Percentiles rank a stretch among this genome's conserved stretches.
phyloP scores from a whole-genome alignment of 1,140 invertebrate genomes.

The Tribolium castaneum region DNA sequence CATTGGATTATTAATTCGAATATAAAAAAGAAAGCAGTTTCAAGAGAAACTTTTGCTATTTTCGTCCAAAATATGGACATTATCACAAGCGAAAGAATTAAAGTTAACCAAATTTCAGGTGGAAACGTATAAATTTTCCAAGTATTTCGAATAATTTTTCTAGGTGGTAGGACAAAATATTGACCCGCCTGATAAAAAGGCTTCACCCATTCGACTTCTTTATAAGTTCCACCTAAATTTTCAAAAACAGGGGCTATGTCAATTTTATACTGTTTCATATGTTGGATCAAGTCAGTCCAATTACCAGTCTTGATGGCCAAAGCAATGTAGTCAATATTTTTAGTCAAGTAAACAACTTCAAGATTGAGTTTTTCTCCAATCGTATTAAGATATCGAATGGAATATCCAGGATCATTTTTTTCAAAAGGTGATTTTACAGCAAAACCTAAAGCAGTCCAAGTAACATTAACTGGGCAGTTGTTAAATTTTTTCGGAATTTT shows the following conservation, averaged over 20 bases:
- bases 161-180: background rate
- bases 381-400: background rate
- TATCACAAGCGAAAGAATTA: background rate
- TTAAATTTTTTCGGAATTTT: background rate
- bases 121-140: background rate
- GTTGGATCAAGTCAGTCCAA: background rate
- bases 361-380: background rate
- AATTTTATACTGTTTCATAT: background rate
- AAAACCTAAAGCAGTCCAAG: background rate
- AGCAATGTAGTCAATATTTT: background rate
- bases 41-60: background rate
- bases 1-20: background rate
- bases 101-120: background rate
- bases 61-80: background rate
- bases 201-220: background rate
- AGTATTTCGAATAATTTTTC: background rate
- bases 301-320: background rate
- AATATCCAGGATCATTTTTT: background rate
- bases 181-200: background rate
- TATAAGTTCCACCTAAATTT: background rate
- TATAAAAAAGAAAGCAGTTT: background rate
- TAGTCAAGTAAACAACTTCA: background rate
- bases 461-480: background rate
- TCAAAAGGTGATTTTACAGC: background rate
- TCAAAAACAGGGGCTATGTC: background rate